Evolutionary conservation across 1,140 invertebrate genomes (phyloP), one percentile per base, ranked within the genome.

Genomic region (Drosophila pseudoananassae): DNA sequence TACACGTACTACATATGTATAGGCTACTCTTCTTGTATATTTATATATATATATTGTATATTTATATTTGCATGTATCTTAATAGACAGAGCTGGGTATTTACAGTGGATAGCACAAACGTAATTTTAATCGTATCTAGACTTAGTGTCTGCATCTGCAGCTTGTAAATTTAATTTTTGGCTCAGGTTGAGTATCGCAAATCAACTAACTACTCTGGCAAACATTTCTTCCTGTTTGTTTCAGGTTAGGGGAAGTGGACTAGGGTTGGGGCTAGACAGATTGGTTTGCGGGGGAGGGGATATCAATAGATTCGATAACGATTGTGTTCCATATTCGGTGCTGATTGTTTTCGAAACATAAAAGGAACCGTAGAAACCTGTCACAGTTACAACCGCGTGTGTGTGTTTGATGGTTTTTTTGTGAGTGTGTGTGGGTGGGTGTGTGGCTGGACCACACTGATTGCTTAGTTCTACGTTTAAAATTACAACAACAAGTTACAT

Each of bases 401-500:
- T 57, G 38, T 74, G 29, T 51, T 14, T 40, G 12, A 10, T 40
- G 31, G 8, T 31, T 31, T 31, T 29, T 8, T 31, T 64, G 31
- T 38, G 40, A 52, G 36, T 46, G 47, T 65, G 49, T 53, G 36
- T 46, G 47, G 65, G 49, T 54, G 10, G 50, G 46, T 70, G 29
- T 52, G 29, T 55, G 52, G 55, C 27, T 51, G 70, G 15, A 50
- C 72, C 65, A 72, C 61, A 27, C 23, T 73, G 56, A 78, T 78
- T 88, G 76, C 83, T 88, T 87, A 83, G 65, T 58, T 64, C 78
- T 87, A 87, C 66, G 47, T 76, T 81, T 83, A 83, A 78, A 87
- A 83, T 83, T 87, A 87, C 83, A 88, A 87, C 83, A 77, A 73
- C 85, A 55, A 85, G 75, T 87, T 88, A 88, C 75, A 83, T 57